These are phyloP conservation scores for Tauraco erythrolophus DNA, from an alignment of 2,113 vertebrate species.

Conservation along the genomic window DNA sequence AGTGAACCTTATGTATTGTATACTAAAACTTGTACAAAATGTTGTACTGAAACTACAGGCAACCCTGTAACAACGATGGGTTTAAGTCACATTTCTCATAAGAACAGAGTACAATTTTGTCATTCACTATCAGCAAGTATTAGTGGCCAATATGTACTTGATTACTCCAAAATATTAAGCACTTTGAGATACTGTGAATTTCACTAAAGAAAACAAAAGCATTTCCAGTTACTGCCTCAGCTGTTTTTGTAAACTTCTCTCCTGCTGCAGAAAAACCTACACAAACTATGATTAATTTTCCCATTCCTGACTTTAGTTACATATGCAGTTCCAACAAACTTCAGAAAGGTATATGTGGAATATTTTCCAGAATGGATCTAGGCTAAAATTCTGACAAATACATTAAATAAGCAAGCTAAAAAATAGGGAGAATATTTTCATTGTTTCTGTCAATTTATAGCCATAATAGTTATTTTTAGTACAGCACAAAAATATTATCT, in stretches of 20 bases:
- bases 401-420: not conserved
- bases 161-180: not conserved
- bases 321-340: not conserved
- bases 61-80: fast-evolving
- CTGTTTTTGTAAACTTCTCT: not conserved
- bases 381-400: not conserved
- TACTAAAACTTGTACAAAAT: not conserved
- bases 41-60: not conserved
- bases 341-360: not conserved
- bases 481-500: not conserved
- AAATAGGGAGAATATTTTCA: not conserved
- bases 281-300: not conserved
- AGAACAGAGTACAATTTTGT: not conserved
- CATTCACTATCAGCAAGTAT: not conserved
- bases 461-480: not conserved
- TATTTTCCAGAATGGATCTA: not conserved
- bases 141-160: not conserved
- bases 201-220: not conserved
- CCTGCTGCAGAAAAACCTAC: not conserved
- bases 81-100: not conserved
- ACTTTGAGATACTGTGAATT: not conserved
- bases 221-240: not conserved
- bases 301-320: not conserved
- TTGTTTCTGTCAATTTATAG: not conserved
- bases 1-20: not conserved